These are phyloP conservation scores for Unio pictorum DNA, from an alignment of 2,888 invertebrate species.

Conservation along the genomic window DNA sequence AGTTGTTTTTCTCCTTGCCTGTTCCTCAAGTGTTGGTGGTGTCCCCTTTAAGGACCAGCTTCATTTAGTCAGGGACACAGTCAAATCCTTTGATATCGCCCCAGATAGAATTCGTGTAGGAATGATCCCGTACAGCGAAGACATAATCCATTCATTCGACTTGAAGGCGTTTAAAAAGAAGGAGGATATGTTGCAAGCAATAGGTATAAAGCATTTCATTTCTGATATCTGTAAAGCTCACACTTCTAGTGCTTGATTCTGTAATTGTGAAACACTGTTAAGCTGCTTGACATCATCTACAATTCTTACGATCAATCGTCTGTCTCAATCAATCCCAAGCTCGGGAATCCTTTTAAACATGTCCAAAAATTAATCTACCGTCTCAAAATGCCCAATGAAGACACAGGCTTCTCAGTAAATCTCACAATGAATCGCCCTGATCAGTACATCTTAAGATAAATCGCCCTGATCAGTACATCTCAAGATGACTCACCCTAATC, in stretches of 20 bases:
- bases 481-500: too few relatives aligned
- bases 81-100: constrained; percentile 39
- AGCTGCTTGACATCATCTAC: too few relatives aligned
- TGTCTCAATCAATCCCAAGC: too few relatives aligned
- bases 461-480: too few relatives aligned
- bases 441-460: too few relatives aligned
- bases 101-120: constrained; percentile 50
- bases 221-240: background rate
- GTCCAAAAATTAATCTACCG: too few relatives aligned
- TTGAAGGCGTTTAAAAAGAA: constrained; percentile 34
- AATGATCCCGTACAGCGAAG: constrained; percentile 49
- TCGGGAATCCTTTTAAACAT: too few relatives aligned
- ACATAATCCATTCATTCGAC: constrained; percentile 40
- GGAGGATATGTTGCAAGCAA: constrained; percentile 35
- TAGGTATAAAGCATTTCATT: constrained; percentile 29
- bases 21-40: constrained; percentile 44
- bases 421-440: too few relatives aligned
- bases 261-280: too few relatives aligned
- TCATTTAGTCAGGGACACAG: constrained; percentile 50
- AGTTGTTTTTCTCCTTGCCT: constrained; percentile 51
- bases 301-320: too few relatives aligned
- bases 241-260: background rate
- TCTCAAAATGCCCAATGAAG: too few relatives aligned
- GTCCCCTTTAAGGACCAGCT: constrained; percentile 41
- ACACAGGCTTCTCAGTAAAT: too few relatives aligned